Conservation (phyloP, 2,797 vertebrate genomes). For the Dendrocincla tyrannina region DNA sequence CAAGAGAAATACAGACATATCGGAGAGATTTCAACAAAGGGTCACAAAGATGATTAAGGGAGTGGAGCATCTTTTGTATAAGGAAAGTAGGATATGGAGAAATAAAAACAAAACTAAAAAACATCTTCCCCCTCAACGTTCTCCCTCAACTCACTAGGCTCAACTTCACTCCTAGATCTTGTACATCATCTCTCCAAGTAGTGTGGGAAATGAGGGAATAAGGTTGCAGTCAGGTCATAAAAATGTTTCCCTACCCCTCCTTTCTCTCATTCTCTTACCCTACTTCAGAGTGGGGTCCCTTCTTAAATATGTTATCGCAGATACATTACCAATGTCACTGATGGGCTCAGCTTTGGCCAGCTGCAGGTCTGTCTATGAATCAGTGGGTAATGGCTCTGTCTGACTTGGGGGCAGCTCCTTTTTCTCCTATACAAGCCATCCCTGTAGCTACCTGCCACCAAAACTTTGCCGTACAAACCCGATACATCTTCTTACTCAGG, state of each 20-base stretch:
- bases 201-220: too few species aligned
- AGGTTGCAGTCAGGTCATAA: background rate
- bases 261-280: background rate
- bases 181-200: too few species aligned
- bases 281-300: background rate
- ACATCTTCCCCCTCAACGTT: accelerated
- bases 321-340: accelerated
- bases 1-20: accelerated
- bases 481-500: background rate
- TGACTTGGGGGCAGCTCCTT: background rate
- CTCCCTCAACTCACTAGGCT: background rate
- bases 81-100: background rate
- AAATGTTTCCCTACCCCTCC: background rate
- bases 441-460: background rate
- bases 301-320: background rate
- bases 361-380: accelerated
- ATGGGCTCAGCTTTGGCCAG: background rate
- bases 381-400: background rate
- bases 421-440: background rate
- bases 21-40: background rate
- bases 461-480: background rate
- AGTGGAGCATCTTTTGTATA: background rate
- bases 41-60: background rate
- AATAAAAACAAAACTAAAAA: background rate
- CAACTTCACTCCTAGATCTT: background rate